phyloP scores from a whole-genome alignment of 2,113 vertebrate species.

The Caretta caretta region DNA sequence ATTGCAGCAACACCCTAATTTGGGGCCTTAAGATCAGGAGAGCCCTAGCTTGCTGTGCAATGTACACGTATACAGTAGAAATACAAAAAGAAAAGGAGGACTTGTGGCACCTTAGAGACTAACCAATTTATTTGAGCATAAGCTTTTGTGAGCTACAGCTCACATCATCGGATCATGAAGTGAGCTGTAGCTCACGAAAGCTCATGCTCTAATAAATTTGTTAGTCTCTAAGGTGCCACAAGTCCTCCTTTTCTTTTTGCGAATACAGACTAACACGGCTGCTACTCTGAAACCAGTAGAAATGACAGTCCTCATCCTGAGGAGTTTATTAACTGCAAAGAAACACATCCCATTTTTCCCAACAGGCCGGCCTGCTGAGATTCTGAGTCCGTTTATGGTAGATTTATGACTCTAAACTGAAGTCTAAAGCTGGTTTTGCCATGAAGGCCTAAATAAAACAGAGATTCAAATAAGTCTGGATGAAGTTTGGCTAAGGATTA shows the following conservation, averaged over 20 bases:
- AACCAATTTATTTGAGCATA: too few species aligned
- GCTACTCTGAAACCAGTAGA: not conserved
- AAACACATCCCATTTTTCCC: not conserved
- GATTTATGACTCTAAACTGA: not conserved
- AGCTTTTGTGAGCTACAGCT: too few species aligned
- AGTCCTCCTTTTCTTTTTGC: too few species aligned
- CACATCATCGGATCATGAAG: too few species aligned
- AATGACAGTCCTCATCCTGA: not conserved
- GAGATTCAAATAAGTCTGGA: slow-evolving; percentile 5
- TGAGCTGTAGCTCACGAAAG: too few species aligned
- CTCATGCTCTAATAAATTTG: too few species aligned
- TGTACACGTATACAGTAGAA: not conserved
- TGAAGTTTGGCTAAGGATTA: slow-evolving; percentile 20
- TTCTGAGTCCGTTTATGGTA: not conserved
- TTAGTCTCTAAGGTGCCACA: too few species aligned
- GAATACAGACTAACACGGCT: too few species aligned
- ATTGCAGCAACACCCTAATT: not conserved
- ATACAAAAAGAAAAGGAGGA: too few species aligned
- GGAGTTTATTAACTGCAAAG: not conserved
- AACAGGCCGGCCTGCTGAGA: accelerated
- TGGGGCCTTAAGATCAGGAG: not conserved
- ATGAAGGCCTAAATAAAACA: slow-evolving; percentile 22
- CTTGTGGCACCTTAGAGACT: too few species aligned
- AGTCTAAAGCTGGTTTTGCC: slow-evolving; percentile 38
- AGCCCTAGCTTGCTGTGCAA: not conserved